Evolutionary conservation across 2,797 vertebrate genomes (phyloP).

Genomic region (Orestias chungarensis): DNA sequence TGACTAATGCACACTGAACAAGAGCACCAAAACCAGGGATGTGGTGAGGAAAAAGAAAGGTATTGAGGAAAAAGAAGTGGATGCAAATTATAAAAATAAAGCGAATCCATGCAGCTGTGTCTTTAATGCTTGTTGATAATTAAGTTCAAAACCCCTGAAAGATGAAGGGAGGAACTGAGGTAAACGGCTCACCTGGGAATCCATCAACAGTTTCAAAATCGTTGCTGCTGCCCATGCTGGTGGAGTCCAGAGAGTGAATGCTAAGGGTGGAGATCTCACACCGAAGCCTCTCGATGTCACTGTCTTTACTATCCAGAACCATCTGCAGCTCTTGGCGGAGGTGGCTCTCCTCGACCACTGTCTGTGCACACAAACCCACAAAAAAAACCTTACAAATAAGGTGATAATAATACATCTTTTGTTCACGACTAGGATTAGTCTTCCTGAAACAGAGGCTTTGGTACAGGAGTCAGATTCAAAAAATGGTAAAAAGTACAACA

Average conservation of each 20-base stretch:
- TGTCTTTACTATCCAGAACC: constrained; percentile 96
- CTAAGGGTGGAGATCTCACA: constrained; percentile 91
- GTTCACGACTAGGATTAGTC: neutral
- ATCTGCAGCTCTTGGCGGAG: constrained; percentile 93
- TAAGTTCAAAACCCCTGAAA: neutral
- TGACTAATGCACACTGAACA: constrained; percentile 92
- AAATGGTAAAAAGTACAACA: no score
- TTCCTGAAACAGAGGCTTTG: neutral
- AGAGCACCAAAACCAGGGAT: constrained; percentile 63
- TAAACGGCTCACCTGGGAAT: constrained; percentile 87
- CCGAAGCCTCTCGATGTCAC: constrained; percentile 96
- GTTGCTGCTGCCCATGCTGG: constrained; percentile 90
- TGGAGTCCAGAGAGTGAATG: constrained; percentile 89
- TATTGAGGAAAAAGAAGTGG: constrained; percentile 30
- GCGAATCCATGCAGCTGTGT: constrained; percentile 13
- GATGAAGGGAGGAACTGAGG: neutral
- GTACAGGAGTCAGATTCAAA: no score
- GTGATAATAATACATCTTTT: neutral
- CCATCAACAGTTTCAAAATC: constrained; percentile 88
- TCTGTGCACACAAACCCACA: constrained; percentile 67
- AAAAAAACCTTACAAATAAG: no score
- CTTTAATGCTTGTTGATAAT: neutral
- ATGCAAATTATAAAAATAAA: constrained; percentile 22
- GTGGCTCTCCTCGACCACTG: constrained; percentile 93
- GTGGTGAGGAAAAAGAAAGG: constrained; percentile 12